Evolutionary conservation across 2,113 vertebrate genomes (phyloP).

Genomic region (Bathybates hornii): DNA sequence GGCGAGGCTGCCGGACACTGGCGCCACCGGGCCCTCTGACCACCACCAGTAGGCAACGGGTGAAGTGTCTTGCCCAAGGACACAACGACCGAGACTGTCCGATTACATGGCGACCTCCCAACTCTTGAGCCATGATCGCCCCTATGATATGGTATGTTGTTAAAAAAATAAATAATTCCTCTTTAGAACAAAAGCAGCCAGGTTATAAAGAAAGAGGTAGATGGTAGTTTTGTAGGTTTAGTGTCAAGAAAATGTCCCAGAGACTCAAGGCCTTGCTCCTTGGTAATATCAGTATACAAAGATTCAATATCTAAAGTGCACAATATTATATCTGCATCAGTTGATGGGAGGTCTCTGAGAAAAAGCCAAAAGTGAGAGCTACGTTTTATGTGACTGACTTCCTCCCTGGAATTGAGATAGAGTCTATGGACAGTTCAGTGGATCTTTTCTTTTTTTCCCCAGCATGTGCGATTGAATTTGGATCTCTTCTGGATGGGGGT

Average conservation of each 20-base stretch:
- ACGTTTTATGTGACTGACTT: not conserved
- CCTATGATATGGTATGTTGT: not conserved
- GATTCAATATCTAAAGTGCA: not conserved
- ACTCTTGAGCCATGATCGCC: too few species aligned
- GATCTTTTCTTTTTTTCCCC: not conserved
- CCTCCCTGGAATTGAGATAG: not conserved
- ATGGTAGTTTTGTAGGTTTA: not conserved
- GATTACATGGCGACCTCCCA: too few species aligned
- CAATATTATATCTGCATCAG: not conserved
- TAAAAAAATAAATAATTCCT: not conserved
- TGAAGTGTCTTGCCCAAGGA: too few species aligned
- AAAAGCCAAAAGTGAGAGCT: not conserved
- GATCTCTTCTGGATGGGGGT: not conserved
- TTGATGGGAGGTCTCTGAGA: not conserved
- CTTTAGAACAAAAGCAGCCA: not conserved
- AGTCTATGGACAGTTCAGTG: not conserved
- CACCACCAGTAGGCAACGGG: too few species aligned
- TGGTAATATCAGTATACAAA: not conserved
- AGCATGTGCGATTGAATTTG: not conserved
- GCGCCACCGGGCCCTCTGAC: too few species aligned
- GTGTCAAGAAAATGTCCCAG: not conserved
- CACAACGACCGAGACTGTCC: too few species aligned
- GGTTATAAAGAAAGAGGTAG: not conserved
- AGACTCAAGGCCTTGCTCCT: not conserved
- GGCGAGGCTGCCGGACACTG: too few species aligned